These are phyloP conservation scores for Pterostichus madidus DNA, from an alignment of 2,888 invertebrate genomes.

Conservation along the genomic window DNA sequence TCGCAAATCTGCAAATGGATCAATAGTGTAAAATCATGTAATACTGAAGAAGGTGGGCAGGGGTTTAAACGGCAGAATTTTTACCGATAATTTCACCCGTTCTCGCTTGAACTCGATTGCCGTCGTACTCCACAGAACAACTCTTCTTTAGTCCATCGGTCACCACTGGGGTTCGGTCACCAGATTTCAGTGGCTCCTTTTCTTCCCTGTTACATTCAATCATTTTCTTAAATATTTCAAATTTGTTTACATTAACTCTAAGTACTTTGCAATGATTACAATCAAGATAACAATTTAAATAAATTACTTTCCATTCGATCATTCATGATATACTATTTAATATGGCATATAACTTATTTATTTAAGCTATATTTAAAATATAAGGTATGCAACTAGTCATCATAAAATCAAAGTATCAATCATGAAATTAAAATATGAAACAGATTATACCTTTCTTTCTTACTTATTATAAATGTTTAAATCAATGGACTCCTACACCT, in stretches of 20 bases:
- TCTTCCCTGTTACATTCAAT: conserved; percentile 82
- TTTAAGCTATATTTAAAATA: too few relatives aligned
- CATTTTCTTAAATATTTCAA: conserved; percentile 53
- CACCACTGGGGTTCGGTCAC: conserved; percentile 79
- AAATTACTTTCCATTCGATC: neutral
- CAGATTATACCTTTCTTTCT: too few relatives aligned
- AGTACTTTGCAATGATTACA: neutral
- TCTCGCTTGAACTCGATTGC: conserved; percentile 89
- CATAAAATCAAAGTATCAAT: too few relatives aligned
- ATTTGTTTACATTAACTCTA: neutral
- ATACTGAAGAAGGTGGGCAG: conserved; percentile 52
- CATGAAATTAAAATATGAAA: too few relatives aligned
- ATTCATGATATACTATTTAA: too few relatives aligned
- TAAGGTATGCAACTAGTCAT: too few relatives aligned
- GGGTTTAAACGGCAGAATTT: conserved; percentile 89
- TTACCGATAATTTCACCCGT: conserved; percentile 92
- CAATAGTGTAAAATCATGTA: conserved; percentile 47
- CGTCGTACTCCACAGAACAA: conserved; percentile 90
- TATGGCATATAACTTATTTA: too few relatives aligned
- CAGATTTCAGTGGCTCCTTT: conserved; percentile 87
- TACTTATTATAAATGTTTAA: too few relatives aligned
- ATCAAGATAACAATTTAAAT: neutral
- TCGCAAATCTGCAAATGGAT: conserved; percentile 59
- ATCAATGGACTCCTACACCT: too few relatives aligned
- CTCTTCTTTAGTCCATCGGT: conserved; percentile 85